phyloP scores from a whole-genome alignment of 1,140 invertebrate species.

The Cotesia typhae region DNA sequence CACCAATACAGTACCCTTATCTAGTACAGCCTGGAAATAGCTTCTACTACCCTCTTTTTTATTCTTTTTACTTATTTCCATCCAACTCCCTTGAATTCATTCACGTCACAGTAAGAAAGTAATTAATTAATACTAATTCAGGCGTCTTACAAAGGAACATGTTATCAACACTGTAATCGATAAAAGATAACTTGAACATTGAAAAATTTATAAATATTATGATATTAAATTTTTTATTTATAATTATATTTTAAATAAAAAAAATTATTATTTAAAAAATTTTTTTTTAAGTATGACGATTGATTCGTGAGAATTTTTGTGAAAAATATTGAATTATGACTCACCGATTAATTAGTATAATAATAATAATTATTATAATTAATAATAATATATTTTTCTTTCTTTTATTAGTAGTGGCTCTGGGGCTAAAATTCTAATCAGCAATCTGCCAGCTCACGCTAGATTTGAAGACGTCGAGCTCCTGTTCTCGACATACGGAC shows the following conservation, averaged over 20 bases:
- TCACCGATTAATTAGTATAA: too few relatives aligned
- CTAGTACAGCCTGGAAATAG: conserved; percentile 11
- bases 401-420: conserved; percentile 68
- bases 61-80: background rate
- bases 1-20: conserved; percentile 17
- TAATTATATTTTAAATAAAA: background rate
- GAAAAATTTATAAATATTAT: background rate
- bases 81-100: conserved; percentile 19
- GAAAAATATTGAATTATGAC: background rate
- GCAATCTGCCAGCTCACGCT: conserved; percentile 83
- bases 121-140: conserved; percentile 1
- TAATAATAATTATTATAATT: conserved; percentile 32
- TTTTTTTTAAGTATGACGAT: too few relatives aligned
- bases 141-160: conserved; percentile 1
- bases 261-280: too few relatives aligned
- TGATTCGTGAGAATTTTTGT: too few relatives aligned
- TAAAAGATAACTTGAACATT: too few relatives aligned
- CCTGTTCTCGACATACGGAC: conserved; percentile 81
- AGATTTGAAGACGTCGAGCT: conserved; percentile 86
- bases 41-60: conserved; percentile 33
- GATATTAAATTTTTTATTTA: background rate
- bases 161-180: too few relatives aligned
- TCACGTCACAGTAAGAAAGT: conserved; percentile 16
- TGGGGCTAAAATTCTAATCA: conserved; percentile 84
- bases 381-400: conserved; percentile 33